These are phyloP conservation scores for Lucilia sericata DNA, from an alignment of 1,140 invertebrate genomes.

Conservation along the genomic window DNA sequence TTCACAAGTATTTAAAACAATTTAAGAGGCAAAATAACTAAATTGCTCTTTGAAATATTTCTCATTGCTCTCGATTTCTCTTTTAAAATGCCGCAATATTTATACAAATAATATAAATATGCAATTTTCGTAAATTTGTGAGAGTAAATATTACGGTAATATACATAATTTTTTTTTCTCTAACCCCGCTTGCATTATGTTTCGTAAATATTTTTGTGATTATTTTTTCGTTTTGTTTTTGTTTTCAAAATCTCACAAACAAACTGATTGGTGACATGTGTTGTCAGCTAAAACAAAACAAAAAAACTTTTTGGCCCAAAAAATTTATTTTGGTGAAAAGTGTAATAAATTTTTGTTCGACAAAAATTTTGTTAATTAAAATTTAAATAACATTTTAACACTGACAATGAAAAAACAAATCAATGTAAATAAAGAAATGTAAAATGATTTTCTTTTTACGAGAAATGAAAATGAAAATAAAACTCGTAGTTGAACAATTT, in stretches of 20 bases:
- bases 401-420: conserved; percentile 11
- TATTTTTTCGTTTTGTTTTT: background rate
- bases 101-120: background rate
- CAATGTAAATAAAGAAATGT: background rate
- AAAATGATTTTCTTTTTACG: background rate
- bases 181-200: background rate
- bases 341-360: background rate
- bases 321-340: background rate
- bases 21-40: background rate
- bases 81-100: background rate
- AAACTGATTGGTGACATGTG: conserved; percentile 19
- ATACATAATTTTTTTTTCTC: background rate
- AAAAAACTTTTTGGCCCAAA: background rate
- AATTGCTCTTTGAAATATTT: background rate
- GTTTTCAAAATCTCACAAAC: conserved; percentile 6
- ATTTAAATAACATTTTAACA: background rate
- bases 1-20: too few relatives aligned
- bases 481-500: too few relatives aligned
- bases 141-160: background rate
- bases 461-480: too few relatives aligned
- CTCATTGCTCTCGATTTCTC: background rate
- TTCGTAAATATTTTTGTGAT: conserved; percentile 24
- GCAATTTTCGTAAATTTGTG: background rate
- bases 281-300: background rate
- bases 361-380: background rate